A percentile compares a stretch with the other conserved stretches of the same genome.
These are phyloP conservation scores for Atta cephalotes DNA, from an alignment of 1,140 invertebrate species.

Conservation along the genomic window DNA sequence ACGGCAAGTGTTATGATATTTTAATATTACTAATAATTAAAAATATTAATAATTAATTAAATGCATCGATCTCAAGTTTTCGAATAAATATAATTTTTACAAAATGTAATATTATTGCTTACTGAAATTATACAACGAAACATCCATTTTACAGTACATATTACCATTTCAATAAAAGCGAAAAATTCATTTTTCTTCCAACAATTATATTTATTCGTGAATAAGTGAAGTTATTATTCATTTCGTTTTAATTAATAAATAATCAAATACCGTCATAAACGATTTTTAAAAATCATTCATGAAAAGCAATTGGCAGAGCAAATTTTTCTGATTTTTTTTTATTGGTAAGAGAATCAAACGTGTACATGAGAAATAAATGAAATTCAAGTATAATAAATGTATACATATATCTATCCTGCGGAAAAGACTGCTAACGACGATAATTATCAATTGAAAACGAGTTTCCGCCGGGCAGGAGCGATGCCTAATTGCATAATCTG, in stretches of 20 bases:
- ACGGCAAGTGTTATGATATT: neutral
- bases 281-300: neutral
- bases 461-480: slow-evolving; percentile 6
- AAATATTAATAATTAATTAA: neutral
- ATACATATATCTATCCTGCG: neutral
- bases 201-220: neutral
- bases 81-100: neutral
- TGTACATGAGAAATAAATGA: neutral
- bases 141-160: neutral
- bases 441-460: slow-evolving; percentile 35
- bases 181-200: neutral
- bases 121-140: neutral
- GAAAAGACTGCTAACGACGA: slow-evolving; percentile 19
- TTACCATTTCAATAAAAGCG: neutral
- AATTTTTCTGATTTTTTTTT: neutral
- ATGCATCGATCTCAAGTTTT: neutral
- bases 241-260: neutral
- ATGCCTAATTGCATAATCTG: slow-evolving; percentile 31
- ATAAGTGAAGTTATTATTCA: neutral
- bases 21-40: neutral
- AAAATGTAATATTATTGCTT: neutral
- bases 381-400: neutral
- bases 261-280: too few species aligned
- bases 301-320: neutral
- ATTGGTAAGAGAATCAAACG: neutral